Base-by-base conservation (phyloP, 2,888 invertebrate genomes). In the Conops quadrifasciatus region DNA sequence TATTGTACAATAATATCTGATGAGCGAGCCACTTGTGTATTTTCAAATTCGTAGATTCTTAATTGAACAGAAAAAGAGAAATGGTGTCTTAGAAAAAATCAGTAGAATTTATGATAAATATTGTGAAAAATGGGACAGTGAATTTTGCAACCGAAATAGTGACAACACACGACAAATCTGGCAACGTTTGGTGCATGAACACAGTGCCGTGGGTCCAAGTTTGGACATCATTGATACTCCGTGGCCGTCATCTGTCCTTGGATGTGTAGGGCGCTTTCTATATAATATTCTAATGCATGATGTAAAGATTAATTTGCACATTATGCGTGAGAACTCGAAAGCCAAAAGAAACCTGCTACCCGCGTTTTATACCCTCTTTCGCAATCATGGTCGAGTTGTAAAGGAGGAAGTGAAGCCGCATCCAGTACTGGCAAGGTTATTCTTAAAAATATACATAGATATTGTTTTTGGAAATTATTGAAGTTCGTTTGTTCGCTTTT, bases 231-330 rank as follows among this genome's bases (percentile, higher is more conserved):
- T 86, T 45, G 89, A 91, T 75, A 86, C 87, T 15, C 82, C 87
- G 0, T 95, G 95, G 95, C 91, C 92, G 0, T 82, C 87, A 15
- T 88, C 89, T 72, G 88, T 92, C 62, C 83, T 91, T 13, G 84
- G 86, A 65, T 89, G 88, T 58, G 87, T 97, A 63, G 97, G 97
- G 51, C 92, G 92, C 79, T 94, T 96, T 84, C 87, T 97, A 0
- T 96, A 94, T 82, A 92, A 93, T 77, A 93, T 97, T 59, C 91
- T 97, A 16, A 89, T 96, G 81, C 90, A 93, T 69, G 94, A 96
- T 81, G 88, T 96, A 9, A 94, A 95, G 87, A 90, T 97, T 65
- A 91, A 95, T 83, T 88, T 91, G 1, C 92, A 93, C 80, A 87
- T 91, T 75, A 88, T 93, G 86, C 77, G 84, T 0, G 74, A 77